A percentile compares a stretch with the other conserved stretches of the same genome.
These are phyloP conservation scores for Drosophila nebulosa DNA, from an alignment of 1,140 invertebrate species.

Conservation along the genomic window DNA sequence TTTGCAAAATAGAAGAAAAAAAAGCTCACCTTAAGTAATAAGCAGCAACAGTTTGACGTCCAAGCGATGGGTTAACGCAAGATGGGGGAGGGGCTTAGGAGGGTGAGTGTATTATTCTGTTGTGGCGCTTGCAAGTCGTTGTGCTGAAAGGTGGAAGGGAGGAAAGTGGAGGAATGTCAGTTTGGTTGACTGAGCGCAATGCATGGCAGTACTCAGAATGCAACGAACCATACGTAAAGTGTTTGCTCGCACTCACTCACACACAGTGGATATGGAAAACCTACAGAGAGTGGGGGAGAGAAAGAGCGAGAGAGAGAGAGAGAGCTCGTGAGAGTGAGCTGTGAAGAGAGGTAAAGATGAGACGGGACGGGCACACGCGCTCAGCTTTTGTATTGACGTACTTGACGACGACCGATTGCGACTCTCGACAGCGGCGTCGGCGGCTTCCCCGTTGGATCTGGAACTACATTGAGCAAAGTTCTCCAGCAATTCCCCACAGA, in stretches of 20 bases:
- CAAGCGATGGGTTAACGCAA: not conserved
- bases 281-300: slow-evolving; percentile 1
- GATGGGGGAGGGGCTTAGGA: not conserved
- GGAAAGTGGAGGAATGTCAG: not conserved
- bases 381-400: slow-evolving; percentile 67
- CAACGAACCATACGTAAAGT: slow-evolving; percentile 52
- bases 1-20: not conserved
- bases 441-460: slow-evolving; percentile 17
- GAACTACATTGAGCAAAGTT: slow-evolving; percentile 2
- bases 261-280: not conserved
- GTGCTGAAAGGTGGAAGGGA: not conserved
- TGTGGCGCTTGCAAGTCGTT: not conserved
- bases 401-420: slow-evolving; percentile 26
- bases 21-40: slow-evolving; percentile 31
- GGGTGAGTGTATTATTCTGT: not conserved
- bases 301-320: not conserved
- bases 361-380: slow-evolving; percentile 21
- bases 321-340: not conserved
- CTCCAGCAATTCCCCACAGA: not conserved
- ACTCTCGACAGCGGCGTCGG: slow-evolving; percentile 32
- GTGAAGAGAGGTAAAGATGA: not conserved
- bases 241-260: slow-evolving; percentile 24
- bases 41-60: slow-evolving; percentile 60
- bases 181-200: slow-evolving; percentile 25
- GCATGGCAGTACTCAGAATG: slow-evolving; percentile 51